Conservation (phyloP, 2,113 vertebrate genomes). For the Saccopteryx bilineata region DNA sequence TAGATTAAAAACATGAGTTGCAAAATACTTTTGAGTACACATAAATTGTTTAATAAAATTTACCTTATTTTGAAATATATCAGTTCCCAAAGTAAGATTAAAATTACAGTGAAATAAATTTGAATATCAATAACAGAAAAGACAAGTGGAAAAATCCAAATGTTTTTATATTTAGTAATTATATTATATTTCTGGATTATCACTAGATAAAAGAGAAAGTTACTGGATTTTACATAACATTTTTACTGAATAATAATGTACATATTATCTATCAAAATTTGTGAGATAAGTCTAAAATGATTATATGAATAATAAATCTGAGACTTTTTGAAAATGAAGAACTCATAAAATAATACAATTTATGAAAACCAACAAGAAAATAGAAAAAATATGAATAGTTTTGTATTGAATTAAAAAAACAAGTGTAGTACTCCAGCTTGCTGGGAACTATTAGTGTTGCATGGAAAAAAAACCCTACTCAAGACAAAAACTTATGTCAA, state of each 20-base stretch:
- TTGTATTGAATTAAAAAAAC: background rate
- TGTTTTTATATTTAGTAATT: background rate
- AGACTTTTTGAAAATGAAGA: background rate
- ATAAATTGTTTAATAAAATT: background rate
- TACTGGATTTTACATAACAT: background rate
- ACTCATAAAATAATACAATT: background rate
- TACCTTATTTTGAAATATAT: background rate
- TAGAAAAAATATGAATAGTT: slow-evolving; percentile 12
- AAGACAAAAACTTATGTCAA: no score
- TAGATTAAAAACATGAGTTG: background rate
- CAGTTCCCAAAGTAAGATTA: background rate
- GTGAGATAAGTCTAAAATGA: background rate
- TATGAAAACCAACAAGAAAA: slow-evolving; percentile 12
- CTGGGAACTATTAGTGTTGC: no score
- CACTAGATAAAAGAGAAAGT: background rate
- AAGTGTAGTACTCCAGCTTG: background rate
- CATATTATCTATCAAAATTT: background rate
- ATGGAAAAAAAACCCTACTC: no score
- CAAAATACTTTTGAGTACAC: background rate
- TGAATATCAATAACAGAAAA: background rate
- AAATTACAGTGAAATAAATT: slow-evolving; percentile 17
- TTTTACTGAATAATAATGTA: slow-evolving; percentile 29
- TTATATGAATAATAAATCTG: background rate
- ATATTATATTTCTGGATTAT: background rate
- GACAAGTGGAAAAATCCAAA: background rate